Conservation (phyloP, 2,113 vertebrate species). For the Zosterops japonicus region DNA sequence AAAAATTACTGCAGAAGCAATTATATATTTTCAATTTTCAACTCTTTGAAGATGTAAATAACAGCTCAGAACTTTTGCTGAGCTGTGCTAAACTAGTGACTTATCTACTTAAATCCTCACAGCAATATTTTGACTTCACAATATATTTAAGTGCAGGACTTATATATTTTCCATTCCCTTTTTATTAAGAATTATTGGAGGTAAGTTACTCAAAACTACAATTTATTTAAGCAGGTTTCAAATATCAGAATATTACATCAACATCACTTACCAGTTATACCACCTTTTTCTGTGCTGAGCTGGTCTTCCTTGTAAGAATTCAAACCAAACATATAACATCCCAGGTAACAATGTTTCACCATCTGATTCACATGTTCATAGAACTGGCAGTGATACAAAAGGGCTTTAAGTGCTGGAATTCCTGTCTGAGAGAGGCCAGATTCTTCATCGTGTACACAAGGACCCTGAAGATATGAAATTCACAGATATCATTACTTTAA, state of each 20-base stretch:
- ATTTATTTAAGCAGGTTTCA: background rate
- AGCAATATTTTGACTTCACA: background rate
- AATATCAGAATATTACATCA: background rate
- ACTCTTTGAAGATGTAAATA: background rate
- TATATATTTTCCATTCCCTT: background rate
- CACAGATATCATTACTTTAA: background rate
- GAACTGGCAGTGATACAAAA: constrained; percentile 89
- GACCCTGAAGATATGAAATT: constrained; percentile 77
- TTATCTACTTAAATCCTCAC: background rate
- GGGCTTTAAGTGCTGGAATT: constrained; percentile 86
- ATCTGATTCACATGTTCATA: constrained; percentile 85
- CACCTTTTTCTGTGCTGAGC: background rate
- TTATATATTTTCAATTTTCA: background rate
- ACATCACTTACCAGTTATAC: constrained; percentile 45
- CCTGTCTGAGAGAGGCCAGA: constrained; percentile 86
- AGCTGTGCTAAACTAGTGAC: background rate
- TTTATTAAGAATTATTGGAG: background rate
- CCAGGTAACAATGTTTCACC: constrained; percentile 81
- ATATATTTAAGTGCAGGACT: background rate
- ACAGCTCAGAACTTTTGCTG: background rate
- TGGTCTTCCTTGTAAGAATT: constrained; percentile 37
- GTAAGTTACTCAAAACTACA: background rate
- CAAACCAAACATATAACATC: constrained; percentile 78
- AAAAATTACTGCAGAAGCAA: background rate
- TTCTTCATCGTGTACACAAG: constrained; percentile 90